Conservation (phyloP, 2,888 invertebrate species). For the Unio delphinus region DNA sequence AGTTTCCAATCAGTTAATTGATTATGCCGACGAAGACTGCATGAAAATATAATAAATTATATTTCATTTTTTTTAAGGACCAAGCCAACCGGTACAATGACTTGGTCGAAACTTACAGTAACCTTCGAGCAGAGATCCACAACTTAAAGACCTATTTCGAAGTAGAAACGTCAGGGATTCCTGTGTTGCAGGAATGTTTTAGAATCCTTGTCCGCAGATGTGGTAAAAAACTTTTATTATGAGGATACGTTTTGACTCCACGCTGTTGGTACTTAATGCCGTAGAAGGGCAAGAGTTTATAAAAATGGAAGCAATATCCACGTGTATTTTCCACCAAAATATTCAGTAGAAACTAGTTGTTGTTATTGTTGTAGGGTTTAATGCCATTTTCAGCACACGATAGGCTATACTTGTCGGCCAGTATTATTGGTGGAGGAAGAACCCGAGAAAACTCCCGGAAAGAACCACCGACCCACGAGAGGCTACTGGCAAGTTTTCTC, state of each 20-base stretch:
- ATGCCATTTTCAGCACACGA: no score
- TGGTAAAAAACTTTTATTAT: conserved; percentile 31
- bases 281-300: no score
- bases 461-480: no score
- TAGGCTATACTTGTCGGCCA: no score
- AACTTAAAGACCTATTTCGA: conserved; percentile 51
- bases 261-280: no score
- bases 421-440: no score
- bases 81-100: conserved; percentile 54
- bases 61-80: conserved; percentile 35
- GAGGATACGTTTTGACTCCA: no score
- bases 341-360: neutral
- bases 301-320: neutral
- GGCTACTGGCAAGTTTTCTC: no score
- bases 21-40: no score
- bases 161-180: conserved; percentile 50
- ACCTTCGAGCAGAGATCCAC: conserved; percentile 39
- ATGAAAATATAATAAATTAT: neutral
- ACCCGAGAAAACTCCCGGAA: no score
- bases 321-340: neutral
- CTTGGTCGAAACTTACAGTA: conserved; percentile 41
- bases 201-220: conserved; percentile 40
- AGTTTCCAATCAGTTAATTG: no score
- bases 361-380: no score
- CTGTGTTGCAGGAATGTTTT: conserved; percentile 45